Base-by-base conservation (phyloP, 1,140 invertebrate genomes). In the Theocolax elegans region DNA sequence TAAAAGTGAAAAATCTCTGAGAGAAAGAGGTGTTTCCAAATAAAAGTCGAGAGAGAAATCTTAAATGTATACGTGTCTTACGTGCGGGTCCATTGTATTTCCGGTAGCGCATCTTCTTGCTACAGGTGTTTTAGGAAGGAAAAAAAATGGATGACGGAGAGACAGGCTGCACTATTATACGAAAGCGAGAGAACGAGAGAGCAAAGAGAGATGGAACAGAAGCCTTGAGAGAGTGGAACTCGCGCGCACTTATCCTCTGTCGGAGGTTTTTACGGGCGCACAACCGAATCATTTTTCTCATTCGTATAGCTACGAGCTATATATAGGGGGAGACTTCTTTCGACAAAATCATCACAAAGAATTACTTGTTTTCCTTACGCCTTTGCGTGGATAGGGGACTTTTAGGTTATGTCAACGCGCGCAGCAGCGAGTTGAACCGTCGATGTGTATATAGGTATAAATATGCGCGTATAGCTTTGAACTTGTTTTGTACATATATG, bases 61-160 rank as follows among this genome's bases (percentile, higher is more conserved):
- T 25, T 35, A 35, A 35, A 35, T 10, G 35, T 23, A 23, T 38
- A 54, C 63, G 63, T 65, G 63, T 35, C 63, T 65, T 65, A 35
- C 49, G 17, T 25, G 10, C 9, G 2, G 6, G n/a, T 38, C 10
- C 9, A 62, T 63, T 63, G 54, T 49, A 42, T 35, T 35, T 38
- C 46, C 51, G 23, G 38, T 27, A 3, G 42, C n/a, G 31, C 68
- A 58, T 56, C 25, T 35, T 63, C 60, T 58, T 71, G 62, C 69
- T 54, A 64, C 69, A 71, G 69, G 69, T 71, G 69, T 71, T 59
- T 46, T 31, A 8, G 40, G 38, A 59, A 31, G 19, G 17, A 27
- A 10, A 51, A 7, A 40, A 49, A 31, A 56, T 19, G 38, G 21
- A 53, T 13, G 46, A 49, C 19, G 46, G 12, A 10, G n/a, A 19